Base-by-base conservation (phyloP, 2,113 vertebrate genomes). In the Dryoscopus gambensis region DNA sequence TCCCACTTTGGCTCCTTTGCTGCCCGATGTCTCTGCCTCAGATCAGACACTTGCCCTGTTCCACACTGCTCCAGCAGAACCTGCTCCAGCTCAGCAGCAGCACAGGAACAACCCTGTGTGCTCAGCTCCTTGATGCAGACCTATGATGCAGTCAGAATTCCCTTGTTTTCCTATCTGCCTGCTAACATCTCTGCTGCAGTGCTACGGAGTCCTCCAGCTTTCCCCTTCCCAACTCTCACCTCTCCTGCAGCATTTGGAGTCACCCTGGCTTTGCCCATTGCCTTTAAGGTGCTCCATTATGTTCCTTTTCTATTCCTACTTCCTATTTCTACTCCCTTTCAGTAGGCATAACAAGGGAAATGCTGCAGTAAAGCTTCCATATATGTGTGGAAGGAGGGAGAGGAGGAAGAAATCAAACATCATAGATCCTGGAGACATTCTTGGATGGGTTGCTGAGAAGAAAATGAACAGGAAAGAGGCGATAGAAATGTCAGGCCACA, bases 401-500 rank as follows among this genome's bases (percentile, higher is more conserved):
- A 21, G 25, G n/a, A 79, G 22, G 31, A 91, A 57, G 47, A 92
- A 56, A 67, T 55, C 50, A 71, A 22, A 69, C 47, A 49, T 79
- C 71, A 55, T 44, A 50, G 78, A 63, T 64, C 39, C 68, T 42
- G 73, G 65, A 87, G 39, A 67, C 67, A 56, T 67, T 82, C 57
- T 52, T 60, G 56, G 73, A 77, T 44, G 37, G 35, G 64, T 47
- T 74, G 55, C 71, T 78, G 65, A 47, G 65, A 94, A 68, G 68
- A 71, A 92, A 95, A 86, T 62, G 31, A 89, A 50, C 53, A 84
- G 56, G 60, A 79, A 73, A 75, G 47, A 89, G 62, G 78, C 71
- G 76, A 97, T 52, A 68, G 71, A 97, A 94, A 93, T 90, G 79
- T 94, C 89, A 94, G 65, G 70, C 44, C 37, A 64, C 31, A 56